Base-by-base conservation (phyloP, 2,113 vertebrate species). In the Girardinichthys multiradiatus region DNA sequence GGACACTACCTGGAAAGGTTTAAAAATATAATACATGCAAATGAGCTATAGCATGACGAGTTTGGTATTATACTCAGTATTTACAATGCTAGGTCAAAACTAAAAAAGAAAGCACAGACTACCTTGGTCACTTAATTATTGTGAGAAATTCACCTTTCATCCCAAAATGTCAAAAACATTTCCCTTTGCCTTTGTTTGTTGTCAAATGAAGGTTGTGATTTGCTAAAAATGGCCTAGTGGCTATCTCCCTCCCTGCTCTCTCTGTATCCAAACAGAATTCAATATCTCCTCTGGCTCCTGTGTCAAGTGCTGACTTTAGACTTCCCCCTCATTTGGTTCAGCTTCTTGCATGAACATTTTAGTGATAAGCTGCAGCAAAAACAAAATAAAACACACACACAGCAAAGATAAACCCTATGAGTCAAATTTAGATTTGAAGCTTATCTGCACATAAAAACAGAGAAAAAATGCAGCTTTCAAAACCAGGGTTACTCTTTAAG, bases 321-420 rank as follows among this genome's bases (percentile, higher is more conserved):
- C 80, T 84, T 70, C 85, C 84, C 42, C 45, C 48, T 58, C 31
- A 10, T 14, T 60, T 26, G 27, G 31, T 64, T 63, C 57, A 45
- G 58, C 73, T 74, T 70, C 65, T 80, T 74, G 82, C 28, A 64
- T 68, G 74, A 80, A 80, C 42, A 27, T 78, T 84, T 75, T 19
- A 64, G 65, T 59, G 90, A 90, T 91, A 90, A 91, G 82, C 60
- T 28, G 63, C 59, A 86, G 82, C 75, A 89, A 90, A 57, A 35
- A 54, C 48, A 24, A 58, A 26, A 54, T 29, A 26, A 64, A 64
- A 64, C 42, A 70, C 2, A 19, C 89, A 89, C 76, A 79, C 27
- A 14, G 33, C 48, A 3, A 35, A 81, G 86, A 93, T 87, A 87
- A 91, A 85, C 17, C 13, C 17, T 81, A 77, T 28, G 70, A 78